These are phyloP conservation scores for Oscheius sp. DNA, from an alignment of 1,140 invertebrate species.

Conservation along the genomic window DNA sequence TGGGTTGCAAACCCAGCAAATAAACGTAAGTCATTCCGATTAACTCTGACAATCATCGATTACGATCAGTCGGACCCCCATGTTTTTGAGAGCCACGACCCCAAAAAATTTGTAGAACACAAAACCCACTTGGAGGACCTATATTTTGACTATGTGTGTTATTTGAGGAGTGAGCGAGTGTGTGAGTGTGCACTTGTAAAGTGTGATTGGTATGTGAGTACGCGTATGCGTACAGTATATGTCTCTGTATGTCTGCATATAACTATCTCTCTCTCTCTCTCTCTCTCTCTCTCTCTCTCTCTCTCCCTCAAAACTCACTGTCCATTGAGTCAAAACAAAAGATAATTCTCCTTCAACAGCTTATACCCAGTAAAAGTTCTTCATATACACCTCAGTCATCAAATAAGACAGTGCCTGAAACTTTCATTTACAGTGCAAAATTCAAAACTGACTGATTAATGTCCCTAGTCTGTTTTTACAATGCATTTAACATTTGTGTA, in stretches of 20 bases:
- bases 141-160: not conserved
- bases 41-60: not conserved
- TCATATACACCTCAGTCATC: not conserved
- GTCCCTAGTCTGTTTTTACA: no score
- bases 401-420: not conserved
- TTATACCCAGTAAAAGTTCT: conserved; percentile 14
- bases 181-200: not conserved
- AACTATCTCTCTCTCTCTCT: no score
- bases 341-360: conserved; percentile 9
- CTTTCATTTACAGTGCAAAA: no score
- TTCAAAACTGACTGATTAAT: not conserved
- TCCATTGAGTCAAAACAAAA: conserved; percentile 1
- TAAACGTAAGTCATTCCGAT: not conserved
- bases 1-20: not conserved
- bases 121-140: not conserved
- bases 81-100: not conserved
- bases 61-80: not conserved
- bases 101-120: no score
- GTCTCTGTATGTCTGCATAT: no score
- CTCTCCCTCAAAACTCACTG: not conserved
- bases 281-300: no score
- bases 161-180: no score
- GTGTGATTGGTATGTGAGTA: no score
- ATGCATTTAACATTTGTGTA: not conserved
- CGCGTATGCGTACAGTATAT: no score